phyloP scores from a whole-genome alignment of 2,113 vertebrate species.

The Galemys pyrenaicus region DNA sequence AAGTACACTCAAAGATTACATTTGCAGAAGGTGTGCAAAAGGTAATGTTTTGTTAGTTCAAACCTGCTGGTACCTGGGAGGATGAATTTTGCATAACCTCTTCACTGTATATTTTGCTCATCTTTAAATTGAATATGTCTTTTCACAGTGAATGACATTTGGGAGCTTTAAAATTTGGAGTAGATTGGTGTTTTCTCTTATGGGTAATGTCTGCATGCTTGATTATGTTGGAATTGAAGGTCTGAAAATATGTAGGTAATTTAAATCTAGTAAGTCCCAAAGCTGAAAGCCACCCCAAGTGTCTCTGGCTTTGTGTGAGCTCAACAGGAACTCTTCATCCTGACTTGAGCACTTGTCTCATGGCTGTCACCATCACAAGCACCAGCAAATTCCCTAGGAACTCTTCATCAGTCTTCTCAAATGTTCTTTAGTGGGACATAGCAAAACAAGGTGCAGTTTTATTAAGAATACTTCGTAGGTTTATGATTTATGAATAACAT shows the following conservation, averaged over 20 bases:
- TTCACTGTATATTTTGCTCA: neutral
- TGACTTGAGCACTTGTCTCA: neutral
- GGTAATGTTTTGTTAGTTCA: slow-evolving; percentile 21
- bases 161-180: neutral
- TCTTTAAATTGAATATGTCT: slow-evolving; percentile 12
- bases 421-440: neutral
- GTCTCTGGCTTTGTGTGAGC: neutral
- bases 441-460: neutral
- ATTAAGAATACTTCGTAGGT: neutral
- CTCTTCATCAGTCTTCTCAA: neutral
- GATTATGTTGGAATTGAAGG: neutral
- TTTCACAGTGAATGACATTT: slow-evolving; percentile 18
- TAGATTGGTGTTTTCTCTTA: neutral
- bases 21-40: neutral
- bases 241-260: neutral
- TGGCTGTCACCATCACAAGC: neutral
- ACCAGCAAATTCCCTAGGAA: neutral
- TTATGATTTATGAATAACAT: slow-evolving; percentile 53
- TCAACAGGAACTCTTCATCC: neutral
- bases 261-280: slow-evolving; percentile 41
- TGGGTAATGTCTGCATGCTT: neutral
- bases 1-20: slow-evolving; percentile 5
- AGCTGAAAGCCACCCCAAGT: neutral
- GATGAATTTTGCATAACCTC: neutral
- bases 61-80: neutral